phyloP scores from a whole-genome alignment of 2,888 invertebrate species.

The Thera obeliscata region DNA sequence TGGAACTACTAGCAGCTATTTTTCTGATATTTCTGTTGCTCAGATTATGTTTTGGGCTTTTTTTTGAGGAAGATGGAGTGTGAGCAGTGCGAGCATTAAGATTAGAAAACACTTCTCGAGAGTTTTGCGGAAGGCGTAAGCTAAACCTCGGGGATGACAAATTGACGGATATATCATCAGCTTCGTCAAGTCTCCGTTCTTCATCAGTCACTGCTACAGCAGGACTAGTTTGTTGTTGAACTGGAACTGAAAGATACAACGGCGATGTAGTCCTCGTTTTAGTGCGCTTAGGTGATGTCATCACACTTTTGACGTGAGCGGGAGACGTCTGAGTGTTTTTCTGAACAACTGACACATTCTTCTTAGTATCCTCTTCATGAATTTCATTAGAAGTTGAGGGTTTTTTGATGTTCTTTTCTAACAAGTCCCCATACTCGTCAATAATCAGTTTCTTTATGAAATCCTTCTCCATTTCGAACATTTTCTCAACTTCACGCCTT shows the following conservation, averaged over 20 bases:
- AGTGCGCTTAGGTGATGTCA: conserved; percentile 76
- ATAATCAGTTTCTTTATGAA: conserved; percentile 75
- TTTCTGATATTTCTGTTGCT: conserved; percentile 43
- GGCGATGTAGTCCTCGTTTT: conserved; percentile 78
- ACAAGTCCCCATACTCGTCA: conserved; percentile 72
- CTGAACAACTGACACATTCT: conserved; percentile 61
- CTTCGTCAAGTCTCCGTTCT: conserved; percentile 54
- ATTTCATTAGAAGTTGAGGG: conserved; percentile 64
- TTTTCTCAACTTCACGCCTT: conserved; percentile 66
- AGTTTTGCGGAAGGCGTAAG: conserved; percentile 69
- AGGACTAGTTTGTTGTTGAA: conserved; percentile 74
- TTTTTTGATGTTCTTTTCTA: conserved; percentile 70
- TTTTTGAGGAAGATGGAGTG: conserved; percentile 41
- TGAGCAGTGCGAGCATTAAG: conserved; percentile 50
- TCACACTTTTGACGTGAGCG: conserved; percentile 70
- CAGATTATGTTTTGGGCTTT: conserved; percentile 30
- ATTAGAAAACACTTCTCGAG: conserved; percentile 67
- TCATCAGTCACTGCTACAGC: conserved; percentile 53
- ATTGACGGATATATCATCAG: conserved; percentile 70
- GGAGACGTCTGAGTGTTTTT: conserved; percentile 81
- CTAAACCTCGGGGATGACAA: conserved; percentile 75
- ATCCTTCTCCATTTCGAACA: conserved; percentile 75
- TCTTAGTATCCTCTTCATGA: conserved; percentile 42
- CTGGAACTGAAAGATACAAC: conserved; percentile 53
- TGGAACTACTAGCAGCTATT: conserved; percentile 58